phyloP scores from a whole-genome alignment of 2,113 vertebrate species.

The Actinemys pallida region DNA sequence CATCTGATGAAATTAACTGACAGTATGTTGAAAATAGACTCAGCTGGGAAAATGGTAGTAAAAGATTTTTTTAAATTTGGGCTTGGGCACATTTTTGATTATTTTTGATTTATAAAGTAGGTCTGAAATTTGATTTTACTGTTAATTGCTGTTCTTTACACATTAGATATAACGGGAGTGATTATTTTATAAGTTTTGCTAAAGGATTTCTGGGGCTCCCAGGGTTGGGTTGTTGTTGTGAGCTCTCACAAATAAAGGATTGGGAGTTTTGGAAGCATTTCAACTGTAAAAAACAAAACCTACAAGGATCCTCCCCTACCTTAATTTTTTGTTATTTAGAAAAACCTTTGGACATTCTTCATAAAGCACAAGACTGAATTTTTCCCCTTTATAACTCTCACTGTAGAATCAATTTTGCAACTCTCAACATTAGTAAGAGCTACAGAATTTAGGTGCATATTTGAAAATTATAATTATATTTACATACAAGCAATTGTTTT shows the following conservation, averaged over 20 bases:
- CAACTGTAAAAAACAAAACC: neutral
- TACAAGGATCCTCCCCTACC: accelerated
- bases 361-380: neutral
- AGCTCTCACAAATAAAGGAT: neutral
- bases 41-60: neutral
- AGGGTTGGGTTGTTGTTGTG: neutral
- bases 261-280: neutral
- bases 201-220: neutral
- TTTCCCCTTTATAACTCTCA: neutral
- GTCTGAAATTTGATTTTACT: accelerated
- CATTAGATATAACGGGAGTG: neutral
- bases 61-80: neutral
- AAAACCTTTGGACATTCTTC: neutral
- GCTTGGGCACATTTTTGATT: too few species aligned
- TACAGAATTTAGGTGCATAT: neutral
- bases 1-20: neutral
- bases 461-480: constrained; percentile 60
- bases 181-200: neutral
- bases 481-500: constrained; percentile 57
- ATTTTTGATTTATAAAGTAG: neutral
- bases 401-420: neutral
- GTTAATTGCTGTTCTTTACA: neutral
- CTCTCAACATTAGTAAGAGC: neutral
- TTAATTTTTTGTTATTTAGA: neutral
- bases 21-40: neutral